Conservation (phyloP, 2,888 invertebrate genomes). For the Drosophila testacea region DNA sequence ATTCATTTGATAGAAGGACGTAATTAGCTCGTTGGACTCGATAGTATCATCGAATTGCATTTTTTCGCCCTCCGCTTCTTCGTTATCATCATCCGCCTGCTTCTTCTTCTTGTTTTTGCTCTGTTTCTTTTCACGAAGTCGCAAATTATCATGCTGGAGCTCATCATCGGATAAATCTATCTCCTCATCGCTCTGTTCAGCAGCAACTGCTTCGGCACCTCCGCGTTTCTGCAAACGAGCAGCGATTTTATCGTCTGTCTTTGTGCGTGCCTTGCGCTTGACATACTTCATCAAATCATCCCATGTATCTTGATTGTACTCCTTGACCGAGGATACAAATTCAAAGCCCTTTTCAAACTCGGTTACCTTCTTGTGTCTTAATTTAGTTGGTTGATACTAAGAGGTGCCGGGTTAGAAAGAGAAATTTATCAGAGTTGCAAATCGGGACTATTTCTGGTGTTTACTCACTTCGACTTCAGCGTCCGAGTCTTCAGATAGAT, state of each 20-base stretch:
- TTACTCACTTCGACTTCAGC: constrained; percentile 90
- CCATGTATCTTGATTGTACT: constrained; percentile 93
- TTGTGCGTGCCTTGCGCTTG: constrained; percentile 91
- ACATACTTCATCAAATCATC: constrained; percentile 92
- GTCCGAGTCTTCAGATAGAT: constrained; percentile 93
- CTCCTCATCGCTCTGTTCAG: constrained; percentile 86
- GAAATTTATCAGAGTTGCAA: neutral
- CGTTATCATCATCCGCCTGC: constrained; percentile 85
- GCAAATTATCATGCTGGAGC: constrained; percentile 89
- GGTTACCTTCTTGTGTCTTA: constrained; percentile 89
- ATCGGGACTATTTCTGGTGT: neutral
- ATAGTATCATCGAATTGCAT: constrained; percentile 88
- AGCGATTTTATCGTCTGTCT: constrained; percentile 94
- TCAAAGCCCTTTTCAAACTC: constrained; percentile 93
- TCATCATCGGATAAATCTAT: constrained; percentile 92
- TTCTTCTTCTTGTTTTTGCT: constrained; percentile 86
- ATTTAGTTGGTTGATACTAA: constrained; percentile 93
- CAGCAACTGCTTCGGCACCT: constrained; percentile 86
- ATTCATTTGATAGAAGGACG: constrained; percentile 97
- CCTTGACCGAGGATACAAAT: constrained; percentile 91
- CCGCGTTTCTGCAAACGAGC: constrained; percentile 86
- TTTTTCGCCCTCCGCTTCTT: constrained; percentile 86
- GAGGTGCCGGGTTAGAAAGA: constrained; percentile 51
- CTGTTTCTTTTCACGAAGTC: constrained; percentile 88
- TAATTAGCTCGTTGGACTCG: constrained; percentile 88